Percentiles rank a stretch among this genome's conserved stretches.
Evolutionary conservation across 1,140 invertebrate genomes (phyloP).

Genomic region (Pararge aegeria): DNA sequence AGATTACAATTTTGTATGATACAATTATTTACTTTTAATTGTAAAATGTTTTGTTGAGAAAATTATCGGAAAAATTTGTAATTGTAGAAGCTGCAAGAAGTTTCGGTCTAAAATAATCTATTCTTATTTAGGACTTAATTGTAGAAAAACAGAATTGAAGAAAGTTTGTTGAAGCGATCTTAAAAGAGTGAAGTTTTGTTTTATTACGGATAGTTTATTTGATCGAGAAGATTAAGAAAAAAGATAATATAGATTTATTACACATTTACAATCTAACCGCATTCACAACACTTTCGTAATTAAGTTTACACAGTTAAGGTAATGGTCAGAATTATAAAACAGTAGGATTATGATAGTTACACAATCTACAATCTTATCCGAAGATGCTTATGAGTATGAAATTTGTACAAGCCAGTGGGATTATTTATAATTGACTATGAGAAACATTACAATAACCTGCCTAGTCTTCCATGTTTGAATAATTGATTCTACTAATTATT

Average conservation of each 20-base stretch:
- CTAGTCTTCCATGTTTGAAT: neutral
- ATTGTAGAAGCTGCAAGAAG: neutral
- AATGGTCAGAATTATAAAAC: neutral
- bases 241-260: constrained; percentile 1
- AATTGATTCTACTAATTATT: neutral
- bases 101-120: neutral
- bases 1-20: constrained; percentile 33
- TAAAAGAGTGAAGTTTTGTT: neutral
- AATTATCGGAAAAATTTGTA: neutral
- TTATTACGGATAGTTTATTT: neutral
- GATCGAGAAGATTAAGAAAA: neutral
- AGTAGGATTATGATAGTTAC: neutral
- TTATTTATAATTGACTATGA: constrained; percentile 17
- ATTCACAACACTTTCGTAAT: constrained; percentile 1
- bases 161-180: neutral
- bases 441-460: constrained; percentile 1
- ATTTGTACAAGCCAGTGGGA: constrained; percentile 21
- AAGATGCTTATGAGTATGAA: constrained; percentile 5
- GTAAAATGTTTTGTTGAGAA: neutral
- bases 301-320: neutral
- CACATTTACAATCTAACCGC: constrained; percentile 1
- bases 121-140: neutral
- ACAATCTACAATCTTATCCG: neutral
- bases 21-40: constrained; percentile 20
- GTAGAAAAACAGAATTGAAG: neutral